Percentiles rank a stretch among this genome's conserved stretches.
phyloP scores from a whole-genome alignment of 2,888 invertebrate genomes.

The Microplitis deprimator region DNA sequence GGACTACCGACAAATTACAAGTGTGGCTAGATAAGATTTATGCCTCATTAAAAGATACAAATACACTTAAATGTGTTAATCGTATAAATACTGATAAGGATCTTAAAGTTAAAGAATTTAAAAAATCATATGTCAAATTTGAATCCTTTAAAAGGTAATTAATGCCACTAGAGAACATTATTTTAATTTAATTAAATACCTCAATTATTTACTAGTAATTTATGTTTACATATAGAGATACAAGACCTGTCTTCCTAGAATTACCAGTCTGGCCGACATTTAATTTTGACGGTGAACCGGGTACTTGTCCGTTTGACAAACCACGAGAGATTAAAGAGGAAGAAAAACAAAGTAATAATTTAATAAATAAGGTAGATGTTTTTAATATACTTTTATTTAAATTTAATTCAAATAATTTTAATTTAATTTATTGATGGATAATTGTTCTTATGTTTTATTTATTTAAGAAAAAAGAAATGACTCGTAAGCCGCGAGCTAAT shows the following conservation, averaged over 20 bases:
- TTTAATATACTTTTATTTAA: not conserved
- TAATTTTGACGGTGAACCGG: constrained; percentile 70
- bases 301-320: constrained; percentile 70
- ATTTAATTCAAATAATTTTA: not conserved
- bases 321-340: constrained; percentile 60
- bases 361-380: constrained; percentile 60
- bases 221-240: constrained; percentile 68
- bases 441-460: too few relatives aligned
- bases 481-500: constrained; percentile 69
- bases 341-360: constrained; percentile 61
- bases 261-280: constrained; percentile 78
- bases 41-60: constrained; percentile 72
- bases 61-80: constrained; percentile 53
- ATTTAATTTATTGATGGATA: constrained; percentile 1
- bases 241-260: constrained; percentile 78
- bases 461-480: constrained; percentile 69
- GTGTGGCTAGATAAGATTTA: constrained; percentile 78
- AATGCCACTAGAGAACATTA: too few relatives aligned
- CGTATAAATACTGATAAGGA: constrained; percentile 56
- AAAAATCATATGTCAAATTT: constrained; percentile 81
- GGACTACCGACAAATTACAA: constrained; percentile 73
- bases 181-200: constrained; percentile 12
- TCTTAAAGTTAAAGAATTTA: constrained; percentile 76
- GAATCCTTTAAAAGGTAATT: constrained; percentile 79
- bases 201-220: not conserved